Percentiles rank a stretch among this genome's conserved stretches.
phyloP scores from a whole-genome alignment of 2,888 invertebrate species.

The Harpalus rubripes region DNA sequence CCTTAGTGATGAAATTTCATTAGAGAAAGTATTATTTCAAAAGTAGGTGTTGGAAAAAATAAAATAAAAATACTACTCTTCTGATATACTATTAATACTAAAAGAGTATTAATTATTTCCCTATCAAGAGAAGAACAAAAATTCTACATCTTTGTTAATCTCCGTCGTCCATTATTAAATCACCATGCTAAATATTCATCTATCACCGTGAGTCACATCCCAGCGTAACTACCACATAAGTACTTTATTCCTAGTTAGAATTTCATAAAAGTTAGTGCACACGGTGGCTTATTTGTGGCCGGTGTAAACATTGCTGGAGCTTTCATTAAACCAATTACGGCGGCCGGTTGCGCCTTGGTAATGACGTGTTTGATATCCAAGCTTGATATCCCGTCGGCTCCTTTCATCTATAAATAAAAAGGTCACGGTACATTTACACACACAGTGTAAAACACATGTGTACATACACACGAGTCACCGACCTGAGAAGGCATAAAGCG shows the following conservation, averaged over 20 bases:
- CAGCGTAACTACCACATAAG: neutral
- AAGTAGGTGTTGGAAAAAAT: too few relatives aligned
- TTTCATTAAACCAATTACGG: slow-evolving; percentile 66
- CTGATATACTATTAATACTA: too few relatives aligned
- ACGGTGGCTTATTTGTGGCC: slow-evolving; percentile 50
- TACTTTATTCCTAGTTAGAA: neutral
- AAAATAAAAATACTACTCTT: too few relatives aligned
- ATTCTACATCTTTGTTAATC: too few relatives aligned
- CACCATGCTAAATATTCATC: too few relatives aligned
- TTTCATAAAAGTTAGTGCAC: neutral
- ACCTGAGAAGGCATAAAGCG: neutral
- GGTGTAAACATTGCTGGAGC: slow-evolving; percentile 57
- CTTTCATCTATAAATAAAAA: slow-evolving; percentile 66
- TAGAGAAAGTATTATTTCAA: too few relatives aligned
- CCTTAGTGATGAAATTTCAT: too few relatives aligned
- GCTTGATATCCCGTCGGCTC: slow-evolving; percentile 55
- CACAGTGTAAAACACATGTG: slow-evolving; percentile 1
- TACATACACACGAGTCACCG: neutral
- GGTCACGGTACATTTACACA: slow-evolving; percentile 55
- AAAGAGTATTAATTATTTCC: too few relatives aligned
- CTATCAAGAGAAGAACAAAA: too few relatives aligned
- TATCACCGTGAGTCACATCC: neutral
- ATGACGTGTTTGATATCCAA: slow-evolving; percentile 66
- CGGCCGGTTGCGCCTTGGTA: slow-evolving; percentile 48
- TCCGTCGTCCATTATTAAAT: too few relatives aligned